Conservation (phyloP, 2,888 invertebrate species). For the Drosophila kokeensis region DNA sequence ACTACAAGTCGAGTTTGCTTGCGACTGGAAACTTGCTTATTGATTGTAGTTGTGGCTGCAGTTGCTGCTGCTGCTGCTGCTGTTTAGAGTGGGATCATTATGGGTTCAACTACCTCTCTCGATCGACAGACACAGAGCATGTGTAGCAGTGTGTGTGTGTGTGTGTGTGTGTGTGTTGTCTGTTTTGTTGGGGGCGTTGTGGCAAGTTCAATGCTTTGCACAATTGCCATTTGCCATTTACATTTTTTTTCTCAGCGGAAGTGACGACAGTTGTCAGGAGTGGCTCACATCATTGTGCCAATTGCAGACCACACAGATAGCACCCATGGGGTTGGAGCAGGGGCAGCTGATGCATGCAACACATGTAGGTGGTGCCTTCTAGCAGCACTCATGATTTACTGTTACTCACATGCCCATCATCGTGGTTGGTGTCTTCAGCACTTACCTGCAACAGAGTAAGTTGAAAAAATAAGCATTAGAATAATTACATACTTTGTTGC, state of each 20-base stretch:
- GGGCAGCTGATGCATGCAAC: background rate
- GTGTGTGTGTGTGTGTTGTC: background rate
- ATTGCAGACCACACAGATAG: constrained; percentile 51
- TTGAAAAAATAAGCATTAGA: constrained; percentile 43
- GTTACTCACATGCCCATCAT: constrained; percentile 65
- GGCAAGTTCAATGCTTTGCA: constrained; percentile 68
- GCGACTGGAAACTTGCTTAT: background rate
- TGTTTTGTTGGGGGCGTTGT: constrained; percentile 57
- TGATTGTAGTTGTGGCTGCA: constrained; percentile 30
- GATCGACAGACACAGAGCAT: background rate
- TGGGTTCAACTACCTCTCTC: constrained; percentile 53
- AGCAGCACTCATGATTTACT: constrained; percentile 17
- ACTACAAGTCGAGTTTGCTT: background rate
- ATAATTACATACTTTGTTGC: constrained; percentile 67
- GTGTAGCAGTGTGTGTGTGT: background rate
- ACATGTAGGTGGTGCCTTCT: constrained; percentile 44
- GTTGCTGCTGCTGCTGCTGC: constrained; percentile 17
- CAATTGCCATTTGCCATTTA: constrained; percentile 9
- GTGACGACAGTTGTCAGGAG: constrained; percentile 74
- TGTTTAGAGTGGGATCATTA: constrained; percentile 34
- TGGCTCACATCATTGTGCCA: constrained; percentile 54
- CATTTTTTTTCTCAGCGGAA: constrained; percentile 54
- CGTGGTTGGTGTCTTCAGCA: constrained; percentile 45
- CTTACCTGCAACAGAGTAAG: constrained; percentile 68
- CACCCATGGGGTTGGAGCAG: background rate